Base-by-base conservation (phyloP, 2,797 vertebrate species). In the Miichthys miiuy region DNA sequence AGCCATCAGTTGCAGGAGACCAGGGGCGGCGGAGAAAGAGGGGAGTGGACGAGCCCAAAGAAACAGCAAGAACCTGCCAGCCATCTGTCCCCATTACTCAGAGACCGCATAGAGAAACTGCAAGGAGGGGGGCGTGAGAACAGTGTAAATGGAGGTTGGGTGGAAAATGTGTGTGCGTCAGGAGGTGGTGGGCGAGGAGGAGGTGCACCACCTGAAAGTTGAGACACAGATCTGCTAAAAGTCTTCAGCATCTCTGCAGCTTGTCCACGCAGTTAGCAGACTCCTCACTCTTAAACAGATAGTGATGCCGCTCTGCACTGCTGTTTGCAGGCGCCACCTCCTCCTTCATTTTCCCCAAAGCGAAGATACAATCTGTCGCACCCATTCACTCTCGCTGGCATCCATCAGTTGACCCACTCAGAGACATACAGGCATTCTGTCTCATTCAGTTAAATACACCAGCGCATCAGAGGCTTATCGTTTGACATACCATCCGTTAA, bases 61-160 rank as follows among this genome's bases (percentile, higher is more conserved):
- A 91, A 92, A 92, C 90, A 88, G 90, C 86, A 87, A 91, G 90
- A 90, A 90, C 83, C 90, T 87, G 85, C 87, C 81, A 86, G 89
- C 92, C 92, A 93, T 94, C 94, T 94, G 93, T 91, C 90, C 84
- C 84, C 84, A 91, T 93, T 92, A 93, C 89, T 92, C 87, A 90
- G 83, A 85, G 77, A 70, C 88, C 80, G 80, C 86, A 81, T 79
- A 56, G 77, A 90, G 75, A 84, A 89, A 61, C 72, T 65, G 71
- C 67, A 60, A 80, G 75, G 71, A 65, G 72, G 69, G 72, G 83
- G 73, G 77, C 66, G 47, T 58, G 64, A 77, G 78, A 56, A 25
- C 46, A 60, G 60, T 68, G 48, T 51, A 63, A 23, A 23, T 61
- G 51, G 63, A 64, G 79, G 70, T 64, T 81, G 77, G 55, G 16